phyloP scores from a whole-genome alignment of 92 coral and sea anemone genomes.

The Chrysogorgia sp. region DNA sequence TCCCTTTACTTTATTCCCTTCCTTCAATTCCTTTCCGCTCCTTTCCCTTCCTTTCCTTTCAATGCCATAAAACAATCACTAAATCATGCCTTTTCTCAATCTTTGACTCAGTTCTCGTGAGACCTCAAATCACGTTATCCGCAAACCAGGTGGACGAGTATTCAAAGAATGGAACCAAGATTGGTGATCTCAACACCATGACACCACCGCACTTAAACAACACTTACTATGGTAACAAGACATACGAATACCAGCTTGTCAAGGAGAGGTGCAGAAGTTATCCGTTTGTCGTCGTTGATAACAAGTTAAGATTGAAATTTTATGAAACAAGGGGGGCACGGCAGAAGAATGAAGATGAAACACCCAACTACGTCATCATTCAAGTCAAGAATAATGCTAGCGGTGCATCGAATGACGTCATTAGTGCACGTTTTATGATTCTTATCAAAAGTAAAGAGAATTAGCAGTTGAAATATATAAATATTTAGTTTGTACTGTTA shows the following conservation, averaged over 20 bases:
- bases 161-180: constrained; percentile 1
- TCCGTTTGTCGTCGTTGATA: constrained; percentile 25
- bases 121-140: constrained; percentile 22
- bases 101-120: not conserved
- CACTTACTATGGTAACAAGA: not conserved
- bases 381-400: not conserved
- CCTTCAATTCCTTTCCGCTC: not conserved
- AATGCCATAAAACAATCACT: too few species aligned
- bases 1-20: not conserved
- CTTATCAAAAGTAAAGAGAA: constrained; percentile 14
- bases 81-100: not conserved
- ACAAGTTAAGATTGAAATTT: constrained; percentile 20
- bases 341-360: not conserved
- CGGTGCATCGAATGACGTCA: not conserved
- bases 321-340: not conserved
- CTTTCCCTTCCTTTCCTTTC: too few species aligned
- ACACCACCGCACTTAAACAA: not conserved
- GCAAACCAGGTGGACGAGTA: constrained; percentile 15
- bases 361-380: constrained; percentile 22
- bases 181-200: constrained; percentile 21
- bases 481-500: not conserved
- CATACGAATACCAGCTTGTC: constrained; percentile 1
- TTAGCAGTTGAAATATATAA: too few species aligned
- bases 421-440: not conserved
- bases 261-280: constrained; percentile 17